Percentiles rank a stretch among this genome's conserved stretches.
Evolutionary conservation across 2,888 invertebrate genomes (phyloP).

Genomic region (Cheilosia vulpina): DNA sequence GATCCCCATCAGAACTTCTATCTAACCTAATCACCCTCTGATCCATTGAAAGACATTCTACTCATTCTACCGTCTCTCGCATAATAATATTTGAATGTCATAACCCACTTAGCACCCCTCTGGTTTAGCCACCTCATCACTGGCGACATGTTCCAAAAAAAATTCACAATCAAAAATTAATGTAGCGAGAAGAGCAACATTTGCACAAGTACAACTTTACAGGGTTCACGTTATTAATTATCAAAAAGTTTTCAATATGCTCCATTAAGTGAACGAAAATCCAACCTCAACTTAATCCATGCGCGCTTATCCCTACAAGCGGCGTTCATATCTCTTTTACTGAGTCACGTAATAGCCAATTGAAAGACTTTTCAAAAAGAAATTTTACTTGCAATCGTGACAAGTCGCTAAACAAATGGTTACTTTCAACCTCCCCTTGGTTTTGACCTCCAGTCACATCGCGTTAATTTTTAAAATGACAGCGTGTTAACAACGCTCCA

Average conservation of each 20-base stretch:
- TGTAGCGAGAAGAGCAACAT: conserved; percentile 27
- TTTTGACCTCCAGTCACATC: conserved; percentile 22
- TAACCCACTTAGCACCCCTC: neutral
- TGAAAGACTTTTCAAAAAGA: conserved; percentile 31
- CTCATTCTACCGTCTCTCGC: too few relatives aligned
- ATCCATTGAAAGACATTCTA: too few relatives aligned
- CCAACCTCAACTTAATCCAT: conserved; percentile 17
- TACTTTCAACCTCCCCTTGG: conserved; percentile 20
- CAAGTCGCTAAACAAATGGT: neutral
- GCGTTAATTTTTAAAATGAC: conserved; percentile 24
- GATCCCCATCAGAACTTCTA: too few relatives aligned
- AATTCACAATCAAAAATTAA: conserved; percentile 21
- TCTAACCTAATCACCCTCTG: too few relatives aligned
- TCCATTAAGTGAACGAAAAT: conserved; percentile 26
- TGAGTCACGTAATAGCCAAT: conserved; percentile 22
- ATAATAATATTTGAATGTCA: too few relatives aligned
- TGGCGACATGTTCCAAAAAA: neutral
- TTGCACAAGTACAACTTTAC: conserved; percentile 7
- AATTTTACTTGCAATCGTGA: too few relatives aligned
- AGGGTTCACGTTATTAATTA: conserved; percentile 42
- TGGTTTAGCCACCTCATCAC: neutral
- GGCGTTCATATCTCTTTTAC: neutral
- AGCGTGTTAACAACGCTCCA: neutral
- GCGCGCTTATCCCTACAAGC: neutral
- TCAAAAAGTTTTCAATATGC: conserved; percentile 35